Conservation (phyloP, 2,113 vertebrate species). For the Buteo buteo region DNA sequence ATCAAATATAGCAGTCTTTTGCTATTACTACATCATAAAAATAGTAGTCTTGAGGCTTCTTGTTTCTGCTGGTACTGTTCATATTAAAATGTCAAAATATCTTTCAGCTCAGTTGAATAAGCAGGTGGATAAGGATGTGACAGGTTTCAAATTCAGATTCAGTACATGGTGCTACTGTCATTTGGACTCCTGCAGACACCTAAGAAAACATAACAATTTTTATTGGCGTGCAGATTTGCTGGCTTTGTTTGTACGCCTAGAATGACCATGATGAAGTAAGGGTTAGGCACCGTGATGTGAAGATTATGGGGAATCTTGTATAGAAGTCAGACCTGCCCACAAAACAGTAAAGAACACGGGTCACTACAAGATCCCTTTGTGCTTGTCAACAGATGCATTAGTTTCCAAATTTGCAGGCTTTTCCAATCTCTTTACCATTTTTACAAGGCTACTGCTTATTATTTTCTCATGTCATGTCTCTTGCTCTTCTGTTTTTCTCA, state of each 20-base stretch:
- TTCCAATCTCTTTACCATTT: not conserved
- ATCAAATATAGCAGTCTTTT: not conserved
- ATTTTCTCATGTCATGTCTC: not conserved
- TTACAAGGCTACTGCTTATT: not conserved
- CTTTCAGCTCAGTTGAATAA: not conserved
- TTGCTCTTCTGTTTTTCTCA: not conserved
- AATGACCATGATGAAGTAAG: not conserved
- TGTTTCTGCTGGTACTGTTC: not conserved
- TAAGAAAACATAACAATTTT: not conserved
- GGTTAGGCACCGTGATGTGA: accelerated
- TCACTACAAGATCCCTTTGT: not conserved
- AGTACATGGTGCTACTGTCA: not conserved
- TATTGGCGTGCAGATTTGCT: not conserved
- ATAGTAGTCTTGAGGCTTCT: not conserved
- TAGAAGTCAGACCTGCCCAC: not conserved
- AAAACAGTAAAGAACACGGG: not conserved
- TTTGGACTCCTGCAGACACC: not conserved
- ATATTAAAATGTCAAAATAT: not conserved
- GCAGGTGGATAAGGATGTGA: not conserved
- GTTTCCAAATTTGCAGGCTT: not conserved
- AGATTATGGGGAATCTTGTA: not conserved
- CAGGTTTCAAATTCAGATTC: not conserved
- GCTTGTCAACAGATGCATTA: not conserved
- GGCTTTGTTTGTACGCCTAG: not conserved
- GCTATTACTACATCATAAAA: not conserved